Conservation (phyloP, 2,888 invertebrate species). For the Polietes domitor region DNA sequence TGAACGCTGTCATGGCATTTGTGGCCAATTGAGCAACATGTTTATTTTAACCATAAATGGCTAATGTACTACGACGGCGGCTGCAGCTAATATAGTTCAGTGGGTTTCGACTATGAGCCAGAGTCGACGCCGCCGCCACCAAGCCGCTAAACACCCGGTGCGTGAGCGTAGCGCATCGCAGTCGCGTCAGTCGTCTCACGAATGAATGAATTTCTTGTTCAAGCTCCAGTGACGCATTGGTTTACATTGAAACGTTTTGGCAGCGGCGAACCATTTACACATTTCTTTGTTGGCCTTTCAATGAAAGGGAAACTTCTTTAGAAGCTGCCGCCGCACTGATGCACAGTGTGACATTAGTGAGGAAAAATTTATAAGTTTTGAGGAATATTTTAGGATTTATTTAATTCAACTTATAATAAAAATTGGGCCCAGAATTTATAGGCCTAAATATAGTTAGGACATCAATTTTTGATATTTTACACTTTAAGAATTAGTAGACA, state of each 20-base stretch:
- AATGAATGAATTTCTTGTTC: background rate
- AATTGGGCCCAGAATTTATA: too few species aligned
- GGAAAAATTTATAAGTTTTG: too few species aligned
- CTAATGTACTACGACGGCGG: background rate
- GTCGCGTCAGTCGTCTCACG: too few species aligned
- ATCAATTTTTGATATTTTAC: too few species aligned
- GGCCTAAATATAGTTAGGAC: too few species aligned
- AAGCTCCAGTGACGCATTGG: background rate
- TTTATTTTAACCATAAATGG: slow-evolving; percentile 29
- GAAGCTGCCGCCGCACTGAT: background rate
- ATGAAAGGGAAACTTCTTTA: slow-evolving; percentile 53
- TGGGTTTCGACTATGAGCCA: slow-evolving; percentile 22
- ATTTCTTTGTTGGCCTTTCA: slow-evolving; percentile 3
- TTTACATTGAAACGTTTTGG: slow-evolving; percentile 33
- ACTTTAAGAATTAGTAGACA: too few species aligned
- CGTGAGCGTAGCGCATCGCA: background rate
- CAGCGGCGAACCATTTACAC: background rate
- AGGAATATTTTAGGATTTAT: too few species aligned
- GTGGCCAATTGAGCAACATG: slow-evolving; percentile 50
- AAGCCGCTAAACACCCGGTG: background rate
- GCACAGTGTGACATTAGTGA: too few species aligned
- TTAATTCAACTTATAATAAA: too few species aligned
- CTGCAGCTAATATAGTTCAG: slow-evolving; percentile 23
- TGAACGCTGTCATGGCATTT: background rate
- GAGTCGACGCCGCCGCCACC: too few species aligned